Evolutionary conservation across 2,797 vertebrate species (phyloP).

Genomic region (Pogoniulus pusillus): DNA sequence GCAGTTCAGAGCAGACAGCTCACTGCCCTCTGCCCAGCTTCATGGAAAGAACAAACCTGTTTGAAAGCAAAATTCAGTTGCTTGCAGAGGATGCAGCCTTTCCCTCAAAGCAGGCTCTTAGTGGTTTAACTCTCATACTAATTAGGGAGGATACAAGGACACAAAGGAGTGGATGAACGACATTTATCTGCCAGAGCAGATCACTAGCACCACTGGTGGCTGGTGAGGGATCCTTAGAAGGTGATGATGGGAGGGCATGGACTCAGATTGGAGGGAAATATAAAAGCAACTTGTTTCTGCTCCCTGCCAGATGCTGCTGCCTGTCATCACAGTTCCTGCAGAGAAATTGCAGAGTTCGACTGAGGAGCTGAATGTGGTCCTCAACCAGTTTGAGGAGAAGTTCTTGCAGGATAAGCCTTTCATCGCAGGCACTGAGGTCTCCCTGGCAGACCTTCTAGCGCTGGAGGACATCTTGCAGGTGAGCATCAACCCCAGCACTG

Average conservation of each 20-base stretch:
- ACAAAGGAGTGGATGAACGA: no score
- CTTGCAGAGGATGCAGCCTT: no score
- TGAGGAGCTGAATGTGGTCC: slow-evolving; percentile 72
- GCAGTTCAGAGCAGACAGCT: no score
- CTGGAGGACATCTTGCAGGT: slow-evolving; percentile 88
- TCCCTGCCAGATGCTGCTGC: slow-evolving; percentile 24
- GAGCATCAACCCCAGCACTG: not conserved
- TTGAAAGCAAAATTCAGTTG: no score
- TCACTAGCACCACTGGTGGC: rapidly evolving
- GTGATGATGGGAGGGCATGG: not conserved
- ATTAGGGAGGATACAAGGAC: no score
- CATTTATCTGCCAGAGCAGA: no score
- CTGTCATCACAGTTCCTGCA: slow-evolving; percentile 20
- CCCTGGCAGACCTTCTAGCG: slow-evolving; percentile 88
- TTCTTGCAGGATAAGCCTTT: slow-evolving; percentile 87
- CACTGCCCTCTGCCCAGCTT: no score
- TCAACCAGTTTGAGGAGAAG: slow-evolving; percentile 83
- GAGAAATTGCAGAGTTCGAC: slow-evolving; percentile 70
- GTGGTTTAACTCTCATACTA: no score
- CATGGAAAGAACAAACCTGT: no score
- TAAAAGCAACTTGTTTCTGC: not conserved
- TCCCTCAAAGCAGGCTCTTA: no score
- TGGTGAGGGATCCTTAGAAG: not conserved
- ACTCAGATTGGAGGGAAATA: not conserved
- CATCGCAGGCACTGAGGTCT: slow-evolving; percentile 81